Evolutionary conservation across 2,888 invertebrate genomes (phyloP).

Genomic region (Drosophila peninsularis): DNA sequence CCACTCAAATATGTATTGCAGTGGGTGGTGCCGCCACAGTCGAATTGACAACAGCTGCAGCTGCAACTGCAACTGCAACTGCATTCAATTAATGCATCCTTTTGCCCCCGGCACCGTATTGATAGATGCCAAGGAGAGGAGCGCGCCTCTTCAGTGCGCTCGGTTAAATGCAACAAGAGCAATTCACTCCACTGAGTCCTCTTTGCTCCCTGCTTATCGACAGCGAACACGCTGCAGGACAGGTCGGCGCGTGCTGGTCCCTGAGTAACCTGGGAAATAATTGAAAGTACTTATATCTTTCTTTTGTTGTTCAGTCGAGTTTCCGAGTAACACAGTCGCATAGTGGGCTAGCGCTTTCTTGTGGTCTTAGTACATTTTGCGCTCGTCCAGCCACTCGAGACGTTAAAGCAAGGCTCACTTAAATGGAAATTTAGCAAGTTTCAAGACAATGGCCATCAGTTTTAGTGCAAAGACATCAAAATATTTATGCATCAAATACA

Average conservation of each 20-base stretch:
- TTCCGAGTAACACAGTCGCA: background rate
- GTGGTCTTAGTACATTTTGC: conserved; percentile 27
- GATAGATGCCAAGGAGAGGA: conserved; percentile 3
- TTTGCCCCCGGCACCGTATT: background rate
- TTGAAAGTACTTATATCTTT: background rate
- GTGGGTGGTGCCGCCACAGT: conserved; percentile 23
- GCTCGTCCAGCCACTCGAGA: conserved; percentile 10
- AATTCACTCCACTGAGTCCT: conserved; percentile 20
- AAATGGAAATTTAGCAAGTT: conserved; percentile 43
- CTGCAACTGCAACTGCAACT: conserved; percentile 57
- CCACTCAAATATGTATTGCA: conserved; percentile 68
- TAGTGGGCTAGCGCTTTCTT: conserved; percentile 53
- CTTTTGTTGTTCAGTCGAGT: background rate
- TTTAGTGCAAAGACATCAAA: conserved; percentile 4
- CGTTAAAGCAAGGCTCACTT: conserved; percentile 15
- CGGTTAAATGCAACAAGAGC: conserved; percentile 43
- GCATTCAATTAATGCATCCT: conserved; percentile 62
- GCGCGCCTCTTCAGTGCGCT: background rate
- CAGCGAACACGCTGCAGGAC: background rate
- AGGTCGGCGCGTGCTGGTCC: too few relatives aligned
- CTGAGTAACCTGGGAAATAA: background rate
- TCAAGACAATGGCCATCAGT: conserved; percentile 1
- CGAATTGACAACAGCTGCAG: conserved; percentile 69
- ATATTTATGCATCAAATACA: too few relatives aligned
- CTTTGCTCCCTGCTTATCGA: background rate